Evolutionary conservation across 1,140 invertebrate species (phyloP), one percentile per base, ranked within the genome.

Genomic region (Sycophaga agraensis): DNA sequence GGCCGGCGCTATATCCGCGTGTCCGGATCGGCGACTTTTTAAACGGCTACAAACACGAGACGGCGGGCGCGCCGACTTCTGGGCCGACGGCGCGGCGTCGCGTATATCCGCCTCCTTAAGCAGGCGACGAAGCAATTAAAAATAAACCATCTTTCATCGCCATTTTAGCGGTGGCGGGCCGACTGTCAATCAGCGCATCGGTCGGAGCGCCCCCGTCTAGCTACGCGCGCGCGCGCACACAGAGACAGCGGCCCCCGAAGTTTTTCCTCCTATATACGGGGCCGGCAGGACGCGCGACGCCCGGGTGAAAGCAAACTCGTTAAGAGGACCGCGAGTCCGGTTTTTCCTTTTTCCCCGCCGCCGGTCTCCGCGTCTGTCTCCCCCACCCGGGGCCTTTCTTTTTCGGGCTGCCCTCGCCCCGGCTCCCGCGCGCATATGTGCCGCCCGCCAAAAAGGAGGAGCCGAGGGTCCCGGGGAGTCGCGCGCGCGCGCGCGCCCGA

Each of bases 141-240:
- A 74, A 73, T 73, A 73, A 72, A 74, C 65, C 69, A 70, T 74
- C 73, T 68, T 67, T 72, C 70, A 70, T 68, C 73, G 71, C 70
- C 74, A 74, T 74, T 75, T 73, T 73, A 70, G 59, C 51, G 51
- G n/a, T 66, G 65, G 53, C 58, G 69, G 31, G 45, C 70, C 70
- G 71, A 57, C 71, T 76, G 74, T 76, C 74, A 76, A 76, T 76
- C 72, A 75, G 49, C 68, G 42, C 31, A 54, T 61, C 59, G 21
- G 49, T 40, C 58, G 24, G 40, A 60, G 40, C 46, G 3, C 17
- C 16, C n/a, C 24, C 35, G 37, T 42, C 19, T 53, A 12, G 8
- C 51, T 24, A 21, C n/a, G 46, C n/a, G n/a, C n/a, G 19, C 22
- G 56, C 48, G 16, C 9, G 50, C 17, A 19, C 11, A 48, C 9